Evolutionary conservation across 1,140 invertebrate genomes (phyloP).

Genomic region (Drosophila nigromelanica): DNA sequence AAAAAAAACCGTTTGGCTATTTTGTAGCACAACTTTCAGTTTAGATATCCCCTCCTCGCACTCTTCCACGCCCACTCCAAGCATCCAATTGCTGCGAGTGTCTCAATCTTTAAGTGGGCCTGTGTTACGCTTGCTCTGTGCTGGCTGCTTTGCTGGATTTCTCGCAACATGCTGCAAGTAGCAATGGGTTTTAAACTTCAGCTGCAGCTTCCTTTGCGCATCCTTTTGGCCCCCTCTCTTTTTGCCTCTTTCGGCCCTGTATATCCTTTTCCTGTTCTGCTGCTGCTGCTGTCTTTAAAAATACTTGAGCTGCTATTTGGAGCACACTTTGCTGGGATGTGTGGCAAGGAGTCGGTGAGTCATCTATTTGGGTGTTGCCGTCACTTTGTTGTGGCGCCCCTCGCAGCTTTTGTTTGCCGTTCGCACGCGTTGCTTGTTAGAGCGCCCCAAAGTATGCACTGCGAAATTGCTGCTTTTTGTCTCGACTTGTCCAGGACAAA

Average conservation of each 20-base stretch:
- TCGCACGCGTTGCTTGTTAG: conserved; percentile 70
- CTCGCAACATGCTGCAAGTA: conserved; percentile 27
- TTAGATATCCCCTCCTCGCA: no score
- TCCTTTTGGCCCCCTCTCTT: neutral
- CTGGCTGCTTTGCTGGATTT: conserved; percentile 42
- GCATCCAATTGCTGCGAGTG: conserved; percentile 17
- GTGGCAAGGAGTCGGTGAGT: conserved; percentile 14
- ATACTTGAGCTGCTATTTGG: conserved; percentile 72
- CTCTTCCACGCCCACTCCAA: conserved; percentile 12
- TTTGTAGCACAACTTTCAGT: conserved; percentile 27
- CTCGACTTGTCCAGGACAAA: conserved; percentile 25
- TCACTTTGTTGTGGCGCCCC: conserved; percentile 42
- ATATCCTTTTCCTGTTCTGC: conserved; percentile 52
- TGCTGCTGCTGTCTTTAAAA: conserved; percentile 58
- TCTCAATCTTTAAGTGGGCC: conserved; percentile 63
- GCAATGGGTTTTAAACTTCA: conserved; percentile 22
- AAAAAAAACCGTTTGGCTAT: conserved; percentile 55
- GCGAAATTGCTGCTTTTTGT: conserved; percentile 59
- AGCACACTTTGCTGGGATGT: conserved; percentile 31
- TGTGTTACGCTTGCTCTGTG: conserved; percentile 47
- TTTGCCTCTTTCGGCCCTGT: conserved; percentile 9
- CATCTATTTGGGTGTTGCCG: conserved; percentile 45
- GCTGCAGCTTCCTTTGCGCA: conserved; percentile 52
- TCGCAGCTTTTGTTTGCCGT: conserved; percentile 60
- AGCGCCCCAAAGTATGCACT: conserved; percentile 57